Evolutionary conservation across 2,113 vertebrate species (phyloP).

Genomic region (Heterochromis multidens): DNA sequence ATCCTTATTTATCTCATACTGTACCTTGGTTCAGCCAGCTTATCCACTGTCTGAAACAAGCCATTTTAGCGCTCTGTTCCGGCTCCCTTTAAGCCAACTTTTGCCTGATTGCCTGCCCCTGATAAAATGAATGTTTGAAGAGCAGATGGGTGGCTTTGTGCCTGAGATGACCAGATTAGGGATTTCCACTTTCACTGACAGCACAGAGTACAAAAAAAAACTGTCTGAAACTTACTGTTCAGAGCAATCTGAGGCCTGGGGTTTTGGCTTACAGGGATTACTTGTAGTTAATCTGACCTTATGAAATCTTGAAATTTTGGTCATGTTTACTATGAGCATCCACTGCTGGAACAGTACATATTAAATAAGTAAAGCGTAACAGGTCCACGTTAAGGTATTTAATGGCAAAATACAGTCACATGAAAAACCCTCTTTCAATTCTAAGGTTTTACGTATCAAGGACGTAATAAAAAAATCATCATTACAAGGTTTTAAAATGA

Average conservation of each 20-base stretch:
- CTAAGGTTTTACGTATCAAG: too few relatives aligned
- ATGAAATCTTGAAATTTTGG: too few relatives aligned
- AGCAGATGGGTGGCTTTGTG: background rate
- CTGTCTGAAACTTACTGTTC: background rate
- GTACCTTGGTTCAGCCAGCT: background rate
- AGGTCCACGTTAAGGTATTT: too few relatives aligned
- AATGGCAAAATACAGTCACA: too few relatives aligned
- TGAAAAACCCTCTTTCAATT: too few relatives aligned
- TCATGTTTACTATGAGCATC: too few relatives aligned
- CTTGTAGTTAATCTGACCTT: background rate
- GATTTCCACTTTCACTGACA: background rate
- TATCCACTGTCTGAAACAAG: background rate
- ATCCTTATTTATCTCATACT: background rate
- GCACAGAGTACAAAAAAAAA: background rate
- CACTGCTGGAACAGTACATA: too few relatives aligned
- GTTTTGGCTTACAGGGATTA: background rate
- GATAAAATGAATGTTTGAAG: background rate
- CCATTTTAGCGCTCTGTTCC: rapidly evolving
- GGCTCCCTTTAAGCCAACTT: background rate
- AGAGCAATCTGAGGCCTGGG: background rate
- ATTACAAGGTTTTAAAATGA: too few relatives aligned
- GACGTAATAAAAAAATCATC: too few relatives aligned
- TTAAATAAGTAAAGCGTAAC: too few relatives aligned
- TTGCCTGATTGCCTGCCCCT: background rate
- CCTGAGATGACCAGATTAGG: background rate